Evolutionary conservation across 2,797 vertebrate genomes (phyloP).

Genomic region (Balearica regulorum): DNA sequence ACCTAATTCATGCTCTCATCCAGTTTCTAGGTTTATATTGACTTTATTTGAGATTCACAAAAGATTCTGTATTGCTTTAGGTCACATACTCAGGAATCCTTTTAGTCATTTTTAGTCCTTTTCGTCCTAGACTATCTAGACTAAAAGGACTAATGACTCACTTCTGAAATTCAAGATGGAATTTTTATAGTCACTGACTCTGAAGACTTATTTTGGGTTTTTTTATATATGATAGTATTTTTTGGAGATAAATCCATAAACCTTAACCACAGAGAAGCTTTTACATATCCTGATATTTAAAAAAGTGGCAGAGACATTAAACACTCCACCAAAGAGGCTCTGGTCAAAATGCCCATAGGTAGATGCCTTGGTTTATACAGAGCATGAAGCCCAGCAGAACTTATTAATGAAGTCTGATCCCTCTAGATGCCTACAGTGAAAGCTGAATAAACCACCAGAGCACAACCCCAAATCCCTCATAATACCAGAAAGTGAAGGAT

Average conservation of each 20-base stretch:
- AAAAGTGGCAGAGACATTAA: neutral
- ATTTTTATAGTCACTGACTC: neutral
- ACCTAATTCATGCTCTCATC: neutral
- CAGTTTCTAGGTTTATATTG: neutral
- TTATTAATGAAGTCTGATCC: neutral
- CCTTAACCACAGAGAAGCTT: neutral
- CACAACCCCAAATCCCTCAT: neutral
- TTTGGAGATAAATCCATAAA: neutral
- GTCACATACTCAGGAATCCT: neutral
- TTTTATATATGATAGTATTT: neutral
- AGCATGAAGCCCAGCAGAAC: neutral
- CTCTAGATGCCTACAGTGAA: neutral
- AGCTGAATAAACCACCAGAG: neutral
- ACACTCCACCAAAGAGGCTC: neutral
- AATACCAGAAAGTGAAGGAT: neutral
- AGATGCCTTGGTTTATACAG: neutral
- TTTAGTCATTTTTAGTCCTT: neutral
- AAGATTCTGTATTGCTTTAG: neutral
- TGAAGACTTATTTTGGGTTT: neutral
- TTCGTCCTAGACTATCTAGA: neutral
- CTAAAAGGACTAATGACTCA: neutral
- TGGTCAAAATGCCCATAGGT: neutral
- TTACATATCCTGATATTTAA: neutral
- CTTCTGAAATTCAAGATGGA: neutral
- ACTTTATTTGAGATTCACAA: neutral